These are phyloP conservation scores for Thereuonema tuberculata DNA, from an alignment of 1,140 invertebrate species.

Conservation along the genomic window DNA sequence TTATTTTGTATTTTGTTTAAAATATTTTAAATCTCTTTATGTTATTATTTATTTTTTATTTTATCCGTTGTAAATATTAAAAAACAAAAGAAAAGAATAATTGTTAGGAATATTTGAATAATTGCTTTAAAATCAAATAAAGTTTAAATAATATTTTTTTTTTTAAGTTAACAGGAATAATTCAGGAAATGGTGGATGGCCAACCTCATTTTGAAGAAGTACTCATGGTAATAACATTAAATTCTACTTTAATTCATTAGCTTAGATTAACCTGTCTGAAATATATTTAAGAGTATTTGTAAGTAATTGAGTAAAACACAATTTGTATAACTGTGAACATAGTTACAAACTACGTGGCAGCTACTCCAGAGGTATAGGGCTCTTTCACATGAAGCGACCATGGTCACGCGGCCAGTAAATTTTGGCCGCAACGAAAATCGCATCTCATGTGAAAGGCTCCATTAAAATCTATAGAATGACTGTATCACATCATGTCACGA, in stretches of 20 bases:
- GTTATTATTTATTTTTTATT: background rate
- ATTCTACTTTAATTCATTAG: constrained; percentile 4
- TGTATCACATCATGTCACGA: too few relatives aligned
- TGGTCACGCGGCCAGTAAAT: too few relatives aligned
- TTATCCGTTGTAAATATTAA: background rate
- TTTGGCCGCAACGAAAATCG: too few relatives aligned
- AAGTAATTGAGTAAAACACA: too few relatives aligned
- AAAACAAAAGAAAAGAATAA: background rate
- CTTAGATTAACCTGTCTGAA: too few relatives aligned
- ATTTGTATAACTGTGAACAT: too few relatives aligned
- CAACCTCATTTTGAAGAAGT: constrained; percentile 28
- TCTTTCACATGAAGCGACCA: too few relatives aligned
- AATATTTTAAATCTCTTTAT: background rate
- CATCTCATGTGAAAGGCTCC: too few relatives aligned
- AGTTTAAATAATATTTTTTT: background rate
- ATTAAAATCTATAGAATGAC: too few relatives aligned
- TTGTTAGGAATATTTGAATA: background rate
- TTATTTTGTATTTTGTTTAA: background rate
- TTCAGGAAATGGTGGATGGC: constrained; percentile 33
- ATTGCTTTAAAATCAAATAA: background rate
- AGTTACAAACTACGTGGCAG: too few relatives aligned
- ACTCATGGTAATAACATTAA: constrained; percentile 21
- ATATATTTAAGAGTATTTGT: too few relatives aligned
- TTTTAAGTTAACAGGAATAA: constrained; percentile 35
- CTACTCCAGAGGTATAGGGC: too few relatives aligned